Base-by-base conservation (phyloP, 1,140 invertebrate genomes). In the Diachasmimorpha longicaudata region DNA sequence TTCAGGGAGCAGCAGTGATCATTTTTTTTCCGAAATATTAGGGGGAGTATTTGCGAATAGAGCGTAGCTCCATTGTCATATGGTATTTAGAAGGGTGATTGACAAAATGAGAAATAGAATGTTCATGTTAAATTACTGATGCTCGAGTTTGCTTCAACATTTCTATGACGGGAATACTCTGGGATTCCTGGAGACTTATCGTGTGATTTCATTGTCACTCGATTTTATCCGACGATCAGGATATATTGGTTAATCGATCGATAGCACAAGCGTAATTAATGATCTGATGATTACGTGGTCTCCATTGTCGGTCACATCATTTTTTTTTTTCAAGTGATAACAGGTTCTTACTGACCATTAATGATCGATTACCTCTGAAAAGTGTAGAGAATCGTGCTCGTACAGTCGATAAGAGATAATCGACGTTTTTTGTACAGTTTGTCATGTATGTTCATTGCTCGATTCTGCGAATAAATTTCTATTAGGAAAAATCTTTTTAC, bases 361-460 rank as follows among this genome's bases (percentile, higher is more conserved):
- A 75, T 75, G 66, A 75, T 75, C 73, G 73, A 75, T 75, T 75
- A 75, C 46, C 44, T 58, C 21, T 13, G 52, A 44, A 70, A 75
- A 23, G 55, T 9, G 23, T 25, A 6, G 3, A 63, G 58, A 25
- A 63, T 63, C 19, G 23, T 25, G 23, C 19, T 63, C 19, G 23
- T 63, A 9, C 19, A 13, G 21, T 31, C 58, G 58, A 25, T 63
- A 63, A 25, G 9, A 42, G 23, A 11, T 13, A 63, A 23, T 25
- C 19, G 58, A 25, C 11, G 31, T 25, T 63, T 63, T 63, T 63
- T 63, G 48, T 52, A 16, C 48, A 52, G 2, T 52, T 52, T 52
- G 14, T 16, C 48, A 16, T 16, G 13, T n/a, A 3, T 42, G 9
- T 10, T 42, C 39, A 42, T 11, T 10, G 39, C 39, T 10, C 13